Evolutionary conservation across 2,888 invertebrate genomes (phyloP).

Genomic region (Leptarthrus brevirostris): DNA sequence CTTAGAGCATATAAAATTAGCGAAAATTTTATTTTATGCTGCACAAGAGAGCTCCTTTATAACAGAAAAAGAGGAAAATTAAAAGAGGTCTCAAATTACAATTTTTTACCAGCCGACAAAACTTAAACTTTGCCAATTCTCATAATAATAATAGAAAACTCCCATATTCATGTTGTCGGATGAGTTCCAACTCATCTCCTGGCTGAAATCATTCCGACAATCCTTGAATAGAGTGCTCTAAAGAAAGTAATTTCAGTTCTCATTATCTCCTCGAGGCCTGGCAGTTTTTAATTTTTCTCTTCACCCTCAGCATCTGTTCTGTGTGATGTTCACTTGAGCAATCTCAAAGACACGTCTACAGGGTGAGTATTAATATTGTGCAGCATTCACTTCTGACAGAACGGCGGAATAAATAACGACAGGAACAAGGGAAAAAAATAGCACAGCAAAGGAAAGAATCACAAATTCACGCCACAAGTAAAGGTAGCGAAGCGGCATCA

Average conservation of each 20-base stretch:
- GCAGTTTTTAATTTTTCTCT: conserved; percentile 25
- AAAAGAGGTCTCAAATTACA: background rate
- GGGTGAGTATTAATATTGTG: conserved; percentile 31
- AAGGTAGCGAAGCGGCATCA: background rate
- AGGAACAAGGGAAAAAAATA: background rate
- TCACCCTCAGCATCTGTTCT: background rate
- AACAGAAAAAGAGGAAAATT: too few species aligned
- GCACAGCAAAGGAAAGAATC: conserved; percentile 7
- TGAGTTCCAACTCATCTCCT: conserved; percentile 4
- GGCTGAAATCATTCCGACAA: conserved; percentile 31
- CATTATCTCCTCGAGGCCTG: conserved; percentile 44
- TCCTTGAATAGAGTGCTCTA: conserved; percentile 42
- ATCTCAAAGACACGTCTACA: conserved; percentile 36
- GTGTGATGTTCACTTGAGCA: conserved; percentile 5
- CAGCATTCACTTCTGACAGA: conserved; percentile 33
- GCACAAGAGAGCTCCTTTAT: too few species aligned
- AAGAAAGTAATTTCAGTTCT: conserved; percentile 48
- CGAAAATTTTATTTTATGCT: too few species aligned
- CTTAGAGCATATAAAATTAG: too few species aligned
- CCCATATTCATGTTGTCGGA: conserved; percentile 21
- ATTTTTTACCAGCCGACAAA: background rate
- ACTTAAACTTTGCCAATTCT: background rate
- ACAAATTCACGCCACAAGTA: conserved; percentile 35
- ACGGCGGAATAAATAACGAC: conserved; percentile 2
- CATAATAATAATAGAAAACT: conserved; percentile 31